Evolutionary conservation across 2,888 invertebrate species (phyloP), one percentile per base, ranked within the genome.

Genomic region (Morpho deidamia): DNA sequence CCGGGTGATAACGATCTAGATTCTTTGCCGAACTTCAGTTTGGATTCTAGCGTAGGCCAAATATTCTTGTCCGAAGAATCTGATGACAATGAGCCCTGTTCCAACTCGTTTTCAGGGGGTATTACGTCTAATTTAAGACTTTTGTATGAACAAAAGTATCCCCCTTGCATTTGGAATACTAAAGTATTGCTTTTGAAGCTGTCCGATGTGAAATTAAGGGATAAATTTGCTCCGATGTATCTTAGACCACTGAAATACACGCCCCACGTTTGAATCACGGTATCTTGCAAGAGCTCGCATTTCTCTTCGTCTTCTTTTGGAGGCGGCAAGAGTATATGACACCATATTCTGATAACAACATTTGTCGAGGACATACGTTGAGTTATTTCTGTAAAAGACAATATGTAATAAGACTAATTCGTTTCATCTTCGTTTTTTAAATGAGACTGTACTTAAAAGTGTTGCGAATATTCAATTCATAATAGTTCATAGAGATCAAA

Each of bases 161-260:
- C 97, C 38, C 96, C 96, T 60, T 95, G 95, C 91, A 97, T 93
- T 85, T 95, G 94, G 79, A 98, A 96, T 66, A 98, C 93, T 66
- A 97, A 82, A 43, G 95, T 93, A 75, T 96, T 95, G 59, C 91
- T 86, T 72, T 91, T 91, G 65, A 95, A 93, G 67, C 93, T 91
- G 52, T 91, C 91, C 2, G 94, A 92, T 41, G 93, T 92, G 69
- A 93, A 92, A 64, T 91, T 91, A 9, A 95, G 93, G 44, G 92
- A 86, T 53, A 94, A 77, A 73, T 93, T 93, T 46, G 93, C 92
- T 46, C 95, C 94, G 42, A 95, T 91, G 68, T 94, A 95, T 50
- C 94, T 91, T 10, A 98, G 89, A 0, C 97, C 97, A 54, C 94
- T 94, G 68, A 98, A 94, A 69, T 96, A 94, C 5, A 98, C 92